These are phyloP conservation scores for Apodemus sylvaticus DNA, from an alignment of 2,113 vertebrate species.

Conservation along the genomic window DNA sequence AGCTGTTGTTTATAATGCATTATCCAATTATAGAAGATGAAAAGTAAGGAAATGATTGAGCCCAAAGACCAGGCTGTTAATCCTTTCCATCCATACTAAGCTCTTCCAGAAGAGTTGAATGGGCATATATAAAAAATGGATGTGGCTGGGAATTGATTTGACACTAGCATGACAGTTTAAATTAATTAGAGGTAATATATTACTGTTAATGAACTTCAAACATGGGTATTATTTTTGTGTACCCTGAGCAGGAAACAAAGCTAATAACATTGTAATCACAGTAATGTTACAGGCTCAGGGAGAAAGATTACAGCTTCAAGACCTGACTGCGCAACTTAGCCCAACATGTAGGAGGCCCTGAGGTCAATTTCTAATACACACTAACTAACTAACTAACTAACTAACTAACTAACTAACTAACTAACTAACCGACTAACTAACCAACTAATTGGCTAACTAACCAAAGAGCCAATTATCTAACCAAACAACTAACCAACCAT, in stretches of 20 bases:
- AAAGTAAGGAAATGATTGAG: slow-evolving; percentile 19
- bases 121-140: neutral
- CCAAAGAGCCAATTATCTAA: no score
- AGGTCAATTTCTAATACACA: neutral
- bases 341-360: neutral
- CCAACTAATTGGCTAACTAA: no score
- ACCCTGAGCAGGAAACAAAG: slow-evolving; percentile 23
- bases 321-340: neutral
- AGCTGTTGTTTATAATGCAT: neutral
- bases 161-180: slow-evolving; percentile 6
- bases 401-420: neutral
- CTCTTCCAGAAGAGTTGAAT: neutral
- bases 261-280: neutral
- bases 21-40: neutral
- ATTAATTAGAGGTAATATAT: slow-evolving; percentile 41
- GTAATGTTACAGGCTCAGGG: neutral
- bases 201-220: slow-evolving; percentile 16
- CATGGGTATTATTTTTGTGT: neutral
- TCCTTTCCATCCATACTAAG: slow-evolving; percentile 2
- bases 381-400: neutral
- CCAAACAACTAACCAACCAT: neutral
- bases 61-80: neutral
- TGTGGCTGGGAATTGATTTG: slow-evolving; percentile 12
- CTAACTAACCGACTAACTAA: neutral
- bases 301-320: neutral